Conservation (phyloP, 2,797 vertebrate genomes). For the Cirrhinus molitorella region DNA sequence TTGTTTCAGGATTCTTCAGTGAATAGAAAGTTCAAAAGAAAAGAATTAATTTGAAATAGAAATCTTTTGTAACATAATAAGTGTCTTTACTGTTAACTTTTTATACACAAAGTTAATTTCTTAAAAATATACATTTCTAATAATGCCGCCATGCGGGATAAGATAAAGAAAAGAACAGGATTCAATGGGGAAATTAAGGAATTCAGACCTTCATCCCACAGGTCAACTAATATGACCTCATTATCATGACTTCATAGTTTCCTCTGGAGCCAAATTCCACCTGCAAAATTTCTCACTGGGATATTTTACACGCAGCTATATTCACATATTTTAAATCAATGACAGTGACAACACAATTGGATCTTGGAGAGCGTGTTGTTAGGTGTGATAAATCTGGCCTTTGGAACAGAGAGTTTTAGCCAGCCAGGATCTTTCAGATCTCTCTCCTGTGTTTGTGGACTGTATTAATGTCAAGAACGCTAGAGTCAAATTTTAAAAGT, state of each 20-base stretch:
- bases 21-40: not conserved
- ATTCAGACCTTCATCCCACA: slow-evolving; percentile 26
- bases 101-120: not conserved
- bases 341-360: slow-evolving; percentile 45
- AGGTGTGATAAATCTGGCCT: slow-evolving; percentile 44
- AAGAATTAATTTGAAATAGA: not conserved
- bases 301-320: slow-evolving; percentile 36
- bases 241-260: slow-evolving; percentile 38
- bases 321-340: slow-evolving; percentile 38
- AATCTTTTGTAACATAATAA: not conserved
- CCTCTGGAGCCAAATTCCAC: slow-evolving; percentile 34
- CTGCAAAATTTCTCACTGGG: slow-evolving; percentile 16
- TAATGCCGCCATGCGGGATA: not conserved
- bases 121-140: slow-evolving; percentile 8
- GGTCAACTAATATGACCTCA: slow-evolving; percentile 49
- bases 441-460: slow-evolving; percentile 36
- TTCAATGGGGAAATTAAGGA: not conserved
- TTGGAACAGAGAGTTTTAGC: slow-evolving; percentile 34
- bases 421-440: slow-evolving; percentile 19
- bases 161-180: not conserved
- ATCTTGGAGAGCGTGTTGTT: slow-evolving; percentile 44
- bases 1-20: not conserved
- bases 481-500: slow-evolving; percentile 16
- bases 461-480: slow-evolving; percentile 31
- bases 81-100: not conserved